phyloP scores from a whole-genome alignment of 2,797 vertebrate species.

The Sciaenops ocellatus region DNA sequence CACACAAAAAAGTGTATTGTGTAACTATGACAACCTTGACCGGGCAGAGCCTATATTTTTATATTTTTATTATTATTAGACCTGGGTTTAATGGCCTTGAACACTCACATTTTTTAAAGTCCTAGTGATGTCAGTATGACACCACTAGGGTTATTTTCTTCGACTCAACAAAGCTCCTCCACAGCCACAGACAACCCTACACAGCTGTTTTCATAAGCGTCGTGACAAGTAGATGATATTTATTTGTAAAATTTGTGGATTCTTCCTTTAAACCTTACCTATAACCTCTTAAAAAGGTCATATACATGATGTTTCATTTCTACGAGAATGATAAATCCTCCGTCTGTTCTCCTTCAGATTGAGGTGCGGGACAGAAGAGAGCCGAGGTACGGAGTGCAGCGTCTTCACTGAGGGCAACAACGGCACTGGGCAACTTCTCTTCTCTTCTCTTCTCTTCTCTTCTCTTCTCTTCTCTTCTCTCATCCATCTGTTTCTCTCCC shows the following conservation, averaged over 20 bases:
- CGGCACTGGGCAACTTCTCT: conserved; percentile 56
- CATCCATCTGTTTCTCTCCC: conserved; percentile 25
- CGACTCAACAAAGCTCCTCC: background rate
- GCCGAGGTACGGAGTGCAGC: conserved; percentile 79
- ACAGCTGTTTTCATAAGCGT: background rate
- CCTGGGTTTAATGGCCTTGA: background rate
- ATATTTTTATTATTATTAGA: too few species aligned
- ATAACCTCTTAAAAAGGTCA: background rate
- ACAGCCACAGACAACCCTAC: background rate
- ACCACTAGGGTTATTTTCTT: background rate
- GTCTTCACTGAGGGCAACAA: conserved; percentile 78
- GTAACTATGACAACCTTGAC: background rate
- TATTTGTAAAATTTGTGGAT: background rate
- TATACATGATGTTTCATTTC: background rate
- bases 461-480: background rate
- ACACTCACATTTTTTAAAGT: background rate
- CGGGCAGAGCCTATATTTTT: background rate
- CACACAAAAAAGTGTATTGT: background rate
- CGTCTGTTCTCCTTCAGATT: conserved; percentile 69
- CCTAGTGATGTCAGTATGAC: background rate
- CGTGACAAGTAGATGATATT: background rate
- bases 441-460: conserved; percentile 28
- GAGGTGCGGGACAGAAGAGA: conserved; percentile 84
- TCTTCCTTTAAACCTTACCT: background rate
- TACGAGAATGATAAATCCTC: background rate